Percentiles rank a stretch among this genome's conserved stretches.
Evolutionary conservation across 2,113 vertebrate genomes (phyloP).

Genomic region (Canis aureus): DNA sequence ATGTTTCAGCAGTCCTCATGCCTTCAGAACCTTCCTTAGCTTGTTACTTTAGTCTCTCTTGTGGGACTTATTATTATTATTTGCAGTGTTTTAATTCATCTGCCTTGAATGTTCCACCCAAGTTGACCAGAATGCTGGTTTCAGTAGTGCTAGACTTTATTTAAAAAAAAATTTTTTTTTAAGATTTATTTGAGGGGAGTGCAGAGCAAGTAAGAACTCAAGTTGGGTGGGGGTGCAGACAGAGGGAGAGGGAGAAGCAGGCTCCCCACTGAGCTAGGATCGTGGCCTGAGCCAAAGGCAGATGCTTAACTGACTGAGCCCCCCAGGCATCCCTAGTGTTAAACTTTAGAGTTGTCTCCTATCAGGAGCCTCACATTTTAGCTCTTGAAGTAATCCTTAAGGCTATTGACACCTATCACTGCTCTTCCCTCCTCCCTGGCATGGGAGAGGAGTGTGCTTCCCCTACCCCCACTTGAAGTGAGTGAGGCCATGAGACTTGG

Average conservation of each 20-base stretch:
- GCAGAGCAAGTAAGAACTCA: too few species aligned
- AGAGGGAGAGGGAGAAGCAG: too few species aligned
- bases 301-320: too few species aligned
- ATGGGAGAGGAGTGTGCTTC: not conserved
- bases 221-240: too few species aligned
- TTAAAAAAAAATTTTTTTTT: too few species aligned
- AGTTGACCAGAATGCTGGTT: not conserved
- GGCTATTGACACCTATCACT: not conserved
- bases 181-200: too few species aligned
- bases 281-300: too few species aligned
- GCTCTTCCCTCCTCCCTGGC: not conserved
- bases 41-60: not conserved
- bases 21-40: not conserved
- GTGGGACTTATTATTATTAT: not conserved
- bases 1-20: fast-evolving
- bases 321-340: not conserved
- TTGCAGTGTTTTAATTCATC: not conserved
- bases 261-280: too few species aligned
- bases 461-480: not conserved
- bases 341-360: not conserved
- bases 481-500: not conserved
- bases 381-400: not conserved
- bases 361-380: not conserved
- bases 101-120: not conserved
- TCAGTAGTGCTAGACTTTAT: not conserved